A percentile compares a stretch with the other conserved stretches of the same genome.
phyloP scores from a whole-genome alignment of 2,113 vertebrate species.

The Osmerus eperlanus region DNA sequence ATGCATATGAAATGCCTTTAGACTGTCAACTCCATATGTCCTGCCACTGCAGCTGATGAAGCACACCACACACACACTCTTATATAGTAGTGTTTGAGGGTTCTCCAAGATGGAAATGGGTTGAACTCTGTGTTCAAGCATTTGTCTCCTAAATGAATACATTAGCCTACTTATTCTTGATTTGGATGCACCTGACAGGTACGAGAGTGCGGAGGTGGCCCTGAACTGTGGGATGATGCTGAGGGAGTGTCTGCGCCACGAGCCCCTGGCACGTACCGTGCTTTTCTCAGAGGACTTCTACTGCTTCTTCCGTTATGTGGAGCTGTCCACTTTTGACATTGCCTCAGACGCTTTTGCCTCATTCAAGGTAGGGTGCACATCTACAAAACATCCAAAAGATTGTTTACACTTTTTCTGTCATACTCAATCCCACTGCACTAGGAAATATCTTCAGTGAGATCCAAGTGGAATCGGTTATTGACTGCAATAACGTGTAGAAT shows the following conservation, averaged over 20 bases:
- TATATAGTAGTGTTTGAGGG: neutral
- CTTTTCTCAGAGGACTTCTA: constrained; percentile 76
- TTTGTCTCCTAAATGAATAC: too few species aligned
- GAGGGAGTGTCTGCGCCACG: constrained; percentile 76
- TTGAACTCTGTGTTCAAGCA: too few species aligned
- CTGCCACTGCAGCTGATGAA: neutral
- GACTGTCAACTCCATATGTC: neutral
- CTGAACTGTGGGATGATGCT: constrained; percentile 82
- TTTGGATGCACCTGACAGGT: constrained; percentile 52
- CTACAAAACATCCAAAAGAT: neutral
- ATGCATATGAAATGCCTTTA: neutral
- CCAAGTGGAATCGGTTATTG: too few species aligned
- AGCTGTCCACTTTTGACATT: constrained; percentile 79
- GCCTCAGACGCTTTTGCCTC: constrained; percentile 80
- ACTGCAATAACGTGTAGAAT: too few species aligned
- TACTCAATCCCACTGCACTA: too few species aligned
- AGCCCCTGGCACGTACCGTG: constrained; percentile 73
- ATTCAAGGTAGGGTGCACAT: constrained; percentile 66
- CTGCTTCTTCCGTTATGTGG: constrained; percentile 76
- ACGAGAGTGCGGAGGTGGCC: constrained; percentile 75
- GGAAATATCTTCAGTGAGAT: too few species aligned
- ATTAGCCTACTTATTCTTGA: neutral
- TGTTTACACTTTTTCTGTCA: too few species aligned
- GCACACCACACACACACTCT: neutral
- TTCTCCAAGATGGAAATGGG: too few species aligned